These are phyloP conservation scores for Eidolon dupreanum DNA, from an alignment of 2,797 vertebrate genomes.

Conservation along the genomic window DNA sequence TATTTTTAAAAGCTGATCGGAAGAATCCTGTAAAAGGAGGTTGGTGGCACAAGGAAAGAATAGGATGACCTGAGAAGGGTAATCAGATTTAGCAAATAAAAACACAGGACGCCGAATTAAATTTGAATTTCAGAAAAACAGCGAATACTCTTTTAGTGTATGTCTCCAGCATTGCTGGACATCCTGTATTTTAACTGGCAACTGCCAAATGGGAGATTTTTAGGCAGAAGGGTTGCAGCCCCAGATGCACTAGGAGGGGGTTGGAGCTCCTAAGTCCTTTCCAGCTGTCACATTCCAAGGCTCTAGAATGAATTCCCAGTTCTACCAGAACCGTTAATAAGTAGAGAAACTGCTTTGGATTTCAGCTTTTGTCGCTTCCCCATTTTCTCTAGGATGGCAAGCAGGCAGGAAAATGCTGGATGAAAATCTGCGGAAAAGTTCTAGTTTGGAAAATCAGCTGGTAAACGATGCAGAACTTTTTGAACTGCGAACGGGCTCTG, in stretches of 20 bases:
- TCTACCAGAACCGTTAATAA: neutral
- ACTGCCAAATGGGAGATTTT: neutral
- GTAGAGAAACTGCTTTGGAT: neutral
- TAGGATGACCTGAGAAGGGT: neutral
- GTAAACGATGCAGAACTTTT: neutral
- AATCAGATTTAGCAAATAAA: neutral
- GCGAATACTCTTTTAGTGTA: neutral
- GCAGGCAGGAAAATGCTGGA: neutral
- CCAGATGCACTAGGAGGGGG: neutral
- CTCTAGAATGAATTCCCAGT: neutral
- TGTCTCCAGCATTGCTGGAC: neutral
- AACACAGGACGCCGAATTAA: neutral
- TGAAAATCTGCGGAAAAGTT: conserved; percentile 9
- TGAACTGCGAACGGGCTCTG: neutral
- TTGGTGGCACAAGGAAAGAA: neutral
- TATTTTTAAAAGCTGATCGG: neutral
- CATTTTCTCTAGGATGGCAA: neutral
- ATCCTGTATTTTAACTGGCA: neutral
- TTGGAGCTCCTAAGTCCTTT: neutral
- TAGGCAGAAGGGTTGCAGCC: neutral
- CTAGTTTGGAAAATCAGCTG: neutral
- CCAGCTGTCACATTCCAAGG: neutral
- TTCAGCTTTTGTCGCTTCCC: neutral
- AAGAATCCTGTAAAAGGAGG: neutral
- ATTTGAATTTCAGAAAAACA: neutral